phyloP scores from a whole-genome alignment of 2,888 invertebrate genomes.

The Leucophenga maculata region DNA sequence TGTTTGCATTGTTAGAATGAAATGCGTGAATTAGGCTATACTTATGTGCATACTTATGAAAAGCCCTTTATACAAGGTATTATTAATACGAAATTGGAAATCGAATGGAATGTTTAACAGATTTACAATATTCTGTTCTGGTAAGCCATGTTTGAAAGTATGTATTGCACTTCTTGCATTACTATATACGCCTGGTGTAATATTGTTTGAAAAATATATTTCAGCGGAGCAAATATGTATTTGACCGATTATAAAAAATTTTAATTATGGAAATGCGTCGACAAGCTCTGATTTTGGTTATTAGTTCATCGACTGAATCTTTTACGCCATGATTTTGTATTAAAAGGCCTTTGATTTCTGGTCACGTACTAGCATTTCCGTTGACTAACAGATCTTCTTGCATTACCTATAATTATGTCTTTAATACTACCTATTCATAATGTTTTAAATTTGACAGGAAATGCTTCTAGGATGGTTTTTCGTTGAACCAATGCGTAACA shows the following conservation, averaged over 20 bases:
- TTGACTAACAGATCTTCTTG: constrained; percentile 23
- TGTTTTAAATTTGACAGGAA: constrained; percentile 22
- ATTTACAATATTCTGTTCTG: too few species aligned
- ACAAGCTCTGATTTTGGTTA: constrained; percentile 28
- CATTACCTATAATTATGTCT: constrained; percentile 33
- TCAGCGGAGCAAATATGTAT: constrained; percentile 10
- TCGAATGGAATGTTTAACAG: too few species aligned
- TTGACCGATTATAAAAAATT: constrained; percentile 13
- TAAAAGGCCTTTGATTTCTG: constrained; percentile 13
- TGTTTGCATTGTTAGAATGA: too few species aligned
- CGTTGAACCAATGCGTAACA: constrained; percentile 29
- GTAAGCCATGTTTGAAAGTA: constrained; percentile 24
- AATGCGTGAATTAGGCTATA: too few species aligned
- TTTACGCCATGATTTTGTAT: constrained; percentile 27
- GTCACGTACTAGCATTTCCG: constrained; percentile 22
- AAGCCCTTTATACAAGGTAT: too few species aligned
- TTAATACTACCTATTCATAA: constrained; percentile 30
- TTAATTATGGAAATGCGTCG: constrained; percentile 28
- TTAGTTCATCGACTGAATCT: constrained; percentile 1
- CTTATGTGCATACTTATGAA: too few species aligned
- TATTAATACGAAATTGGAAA: too few species aligned
- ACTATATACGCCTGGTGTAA: background rate
- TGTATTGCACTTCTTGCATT: constrained; percentile 24
- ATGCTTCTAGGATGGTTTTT: constrained; percentile 23
- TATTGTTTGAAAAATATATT: background rate